Conservation (phyloP, 1,140 invertebrate genomes). For the Homalodisca vitripennis region DNA sequence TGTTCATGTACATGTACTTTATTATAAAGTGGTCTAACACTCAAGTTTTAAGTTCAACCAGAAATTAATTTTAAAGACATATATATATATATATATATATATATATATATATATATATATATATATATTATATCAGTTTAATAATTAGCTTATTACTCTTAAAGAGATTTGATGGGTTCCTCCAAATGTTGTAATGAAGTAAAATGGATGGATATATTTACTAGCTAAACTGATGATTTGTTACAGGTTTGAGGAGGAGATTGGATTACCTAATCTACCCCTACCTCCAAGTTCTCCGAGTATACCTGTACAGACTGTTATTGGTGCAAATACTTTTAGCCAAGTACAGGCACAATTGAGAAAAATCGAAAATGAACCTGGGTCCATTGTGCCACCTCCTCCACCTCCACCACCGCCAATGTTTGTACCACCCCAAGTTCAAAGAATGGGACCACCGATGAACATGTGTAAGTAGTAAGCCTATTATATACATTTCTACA, state of each 20-base stretch:
- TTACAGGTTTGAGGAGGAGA: slow-evolving; percentile 44
- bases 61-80: too few relatives aligned
- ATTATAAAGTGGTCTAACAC: too few relatives aligned
- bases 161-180: too few relatives aligned
- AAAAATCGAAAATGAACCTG: neutral
- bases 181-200: too few relatives aligned
- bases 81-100: too few relatives aligned
- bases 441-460: slow-evolving; percentile 38
- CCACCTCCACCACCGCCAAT: slow-evolving; percentile 55
- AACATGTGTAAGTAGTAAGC: slow-evolving; percentile 34
- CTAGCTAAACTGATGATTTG: neutral
- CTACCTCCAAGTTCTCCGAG: slow-evolving; percentile 29
- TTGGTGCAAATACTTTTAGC: slow-evolving; percentile 36
- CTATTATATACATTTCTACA: too few relatives aligned
- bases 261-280: slow-evolving; percentile 38
- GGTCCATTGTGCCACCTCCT: slow-evolving; percentile 48
- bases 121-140: too few relatives aligned
- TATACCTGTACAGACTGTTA: slow-evolving; percentile 29
- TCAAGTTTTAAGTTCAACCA: too few relatives aligned
- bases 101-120: too few relatives aligned
- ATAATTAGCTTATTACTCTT: too few relatives aligned
- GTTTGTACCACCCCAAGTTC: slow-evolving; percentile 61
- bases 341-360: slow-evolving; percentile 35
- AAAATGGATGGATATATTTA: too few relatives aligned
- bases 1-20: too few relatives aligned